Conservation (phyloP, 2,797 vertebrate species). For the Melanotaenia parkinsoni region DNA sequence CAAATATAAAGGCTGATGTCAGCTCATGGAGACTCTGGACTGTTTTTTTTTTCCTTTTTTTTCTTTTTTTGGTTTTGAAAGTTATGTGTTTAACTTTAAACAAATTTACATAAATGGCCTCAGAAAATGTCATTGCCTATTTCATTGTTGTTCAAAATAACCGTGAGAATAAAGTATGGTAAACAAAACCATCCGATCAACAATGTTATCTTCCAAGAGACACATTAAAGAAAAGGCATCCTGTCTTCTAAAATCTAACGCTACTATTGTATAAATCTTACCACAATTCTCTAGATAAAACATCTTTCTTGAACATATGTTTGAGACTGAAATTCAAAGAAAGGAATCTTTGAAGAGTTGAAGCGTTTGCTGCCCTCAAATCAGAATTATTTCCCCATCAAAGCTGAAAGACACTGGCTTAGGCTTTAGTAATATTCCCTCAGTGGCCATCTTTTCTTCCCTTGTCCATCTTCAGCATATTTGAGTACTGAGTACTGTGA, state of each 20-base stretch:
- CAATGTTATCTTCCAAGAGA: neutral
- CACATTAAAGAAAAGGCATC: neutral
- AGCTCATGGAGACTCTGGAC: slow-evolving; percentile 18
- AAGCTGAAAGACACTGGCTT: slow-evolving; percentile 66
- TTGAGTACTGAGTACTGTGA: slow-evolving; percentile 54
- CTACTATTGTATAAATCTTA: neutral
- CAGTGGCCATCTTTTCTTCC: slow-evolving; percentile 52
- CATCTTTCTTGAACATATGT: neutral
- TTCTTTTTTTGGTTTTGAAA: neutral
- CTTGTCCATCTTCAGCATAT: slow-evolving; percentile 63
- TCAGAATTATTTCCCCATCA: slow-evolving; percentile 40
- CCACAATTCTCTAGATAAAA: neutral
- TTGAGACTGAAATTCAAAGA: neutral
- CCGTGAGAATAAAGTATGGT: neutral
- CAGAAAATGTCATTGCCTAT: neutral
- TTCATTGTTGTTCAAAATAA: neutral
- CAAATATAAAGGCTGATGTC: slow-evolving; percentile 23
- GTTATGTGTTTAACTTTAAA: neutral
- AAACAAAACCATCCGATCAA: neutral
- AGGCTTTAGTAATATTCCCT: slow-evolving; percentile 63
- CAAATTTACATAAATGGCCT: neutral
- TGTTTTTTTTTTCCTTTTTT: neutral
- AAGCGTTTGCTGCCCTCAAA: slow-evolving; percentile 1
- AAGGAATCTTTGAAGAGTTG: neutral
- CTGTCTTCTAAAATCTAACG: neutral